Conservation (phyloP, 2,888 invertebrate species). For the Drosophila neotestacea region DNA sequence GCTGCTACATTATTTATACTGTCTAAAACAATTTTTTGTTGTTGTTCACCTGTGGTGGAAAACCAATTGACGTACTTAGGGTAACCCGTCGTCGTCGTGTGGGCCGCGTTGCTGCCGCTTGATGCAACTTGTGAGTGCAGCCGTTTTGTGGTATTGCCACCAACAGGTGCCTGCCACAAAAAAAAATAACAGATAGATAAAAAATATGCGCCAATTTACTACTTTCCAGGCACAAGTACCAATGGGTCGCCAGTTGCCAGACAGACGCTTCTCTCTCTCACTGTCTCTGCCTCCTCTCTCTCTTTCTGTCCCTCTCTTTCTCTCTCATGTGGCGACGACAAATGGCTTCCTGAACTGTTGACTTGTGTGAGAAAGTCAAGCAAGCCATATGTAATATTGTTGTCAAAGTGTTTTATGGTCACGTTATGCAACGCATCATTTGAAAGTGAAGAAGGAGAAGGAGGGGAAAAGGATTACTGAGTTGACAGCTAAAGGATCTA, state of each 20-base stretch:
- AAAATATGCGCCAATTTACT: slow-evolving; percentile 59
- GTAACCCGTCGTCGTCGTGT: slow-evolving; percentile 64
- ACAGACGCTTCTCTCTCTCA: slow-evolving; percentile 35
- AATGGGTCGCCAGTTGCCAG: slow-evolving; percentile 35
- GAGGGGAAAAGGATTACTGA: neutral
- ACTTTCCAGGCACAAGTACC: slow-evolving; percentile 44
- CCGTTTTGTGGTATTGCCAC: slow-evolving; percentile 31
- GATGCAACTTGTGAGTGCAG: slow-evolving; percentile 52
- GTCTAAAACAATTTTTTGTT: slow-evolving; percentile 59
- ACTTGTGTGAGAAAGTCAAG: slow-evolving; percentile 78
- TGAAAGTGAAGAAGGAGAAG: slow-evolving; percentile 2
- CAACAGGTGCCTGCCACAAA: slow-evolving; percentile 61
- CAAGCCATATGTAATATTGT: slow-evolving; percentile 62
- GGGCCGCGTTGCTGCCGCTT: slow-evolving; percentile 50
- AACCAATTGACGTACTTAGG: slow-evolving; percentile 78
- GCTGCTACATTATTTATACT: slow-evolving; percentile 76
- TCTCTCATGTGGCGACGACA: slow-evolving; percentile 37
- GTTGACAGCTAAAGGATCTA: slow-evolving; percentile 12
- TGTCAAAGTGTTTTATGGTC: slow-evolving; percentile 78
- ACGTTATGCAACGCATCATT: slow-evolving; percentile 63
- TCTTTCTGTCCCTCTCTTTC: neutral
- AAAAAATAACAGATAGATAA: slow-evolving; percentile 3
- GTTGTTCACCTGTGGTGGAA: slow-evolving; percentile 29
- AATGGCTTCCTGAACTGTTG: slow-evolving; percentile 75
- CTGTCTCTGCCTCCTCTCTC: neutral